Conservation (phyloP, 1,140 invertebrate genomes). For the Medauroidea extradentata region DNA sequence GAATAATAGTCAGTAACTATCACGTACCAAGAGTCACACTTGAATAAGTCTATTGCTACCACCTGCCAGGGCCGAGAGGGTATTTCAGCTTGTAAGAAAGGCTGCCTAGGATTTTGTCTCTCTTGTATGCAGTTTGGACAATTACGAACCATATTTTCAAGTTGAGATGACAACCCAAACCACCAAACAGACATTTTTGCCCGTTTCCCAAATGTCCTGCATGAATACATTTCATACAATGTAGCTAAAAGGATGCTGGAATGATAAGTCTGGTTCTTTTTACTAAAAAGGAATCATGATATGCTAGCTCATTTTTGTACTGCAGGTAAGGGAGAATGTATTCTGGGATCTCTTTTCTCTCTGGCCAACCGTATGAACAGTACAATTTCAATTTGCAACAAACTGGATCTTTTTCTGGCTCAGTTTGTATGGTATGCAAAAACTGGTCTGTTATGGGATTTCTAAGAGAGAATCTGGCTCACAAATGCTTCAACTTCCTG, state of each 20-base stretch:
- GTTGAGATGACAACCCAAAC: slow-evolving; percentile 24
- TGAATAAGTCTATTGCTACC: too few species aligned
- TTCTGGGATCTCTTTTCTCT: slow-evolving; percentile 6
- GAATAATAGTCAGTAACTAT: slow-evolving; percentile 32
- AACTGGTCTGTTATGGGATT: slow-evolving; percentile 15
- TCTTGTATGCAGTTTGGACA: slow-evolving; percentile 27
- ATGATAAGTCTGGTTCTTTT: slow-evolving; percentile 26
- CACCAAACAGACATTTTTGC: slow-evolving; percentile 14
- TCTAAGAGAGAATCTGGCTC: slow-evolving; percentile 9
- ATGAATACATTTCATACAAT: slow-evolving; percentile 26
- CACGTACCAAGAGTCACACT: slow-evolving; percentile 21
- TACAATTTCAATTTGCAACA: too few species aligned
- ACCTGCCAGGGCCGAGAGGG: slow-evolving; percentile 19
- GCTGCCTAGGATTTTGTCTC: slow-evolving; percentile 18
- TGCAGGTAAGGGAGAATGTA: slow-evolving; percentile 20
- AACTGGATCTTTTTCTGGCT: too few species aligned
- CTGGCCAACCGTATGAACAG: slow-evolving; percentile 14
- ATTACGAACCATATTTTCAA: slow-evolving; percentile 23
- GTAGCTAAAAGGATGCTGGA: slow-evolving; percentile 18
- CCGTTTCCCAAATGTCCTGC: slow-evolving; percentile 20
- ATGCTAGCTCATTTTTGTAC: slow-evolving; percentile 13
- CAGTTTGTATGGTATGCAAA: background rate
- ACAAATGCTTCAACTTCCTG: slow-evolving; percentile 15
- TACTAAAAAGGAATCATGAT: slow-evolving; percentile 16
- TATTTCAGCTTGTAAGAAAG: slow-evolving; percentile 21